Percentiles rank a stretch among this genome's conserved stretches.
phyloP scores from a whole-genome alignment of 2,888 invertebrate species.

The Volucella zonaria region DNA sequence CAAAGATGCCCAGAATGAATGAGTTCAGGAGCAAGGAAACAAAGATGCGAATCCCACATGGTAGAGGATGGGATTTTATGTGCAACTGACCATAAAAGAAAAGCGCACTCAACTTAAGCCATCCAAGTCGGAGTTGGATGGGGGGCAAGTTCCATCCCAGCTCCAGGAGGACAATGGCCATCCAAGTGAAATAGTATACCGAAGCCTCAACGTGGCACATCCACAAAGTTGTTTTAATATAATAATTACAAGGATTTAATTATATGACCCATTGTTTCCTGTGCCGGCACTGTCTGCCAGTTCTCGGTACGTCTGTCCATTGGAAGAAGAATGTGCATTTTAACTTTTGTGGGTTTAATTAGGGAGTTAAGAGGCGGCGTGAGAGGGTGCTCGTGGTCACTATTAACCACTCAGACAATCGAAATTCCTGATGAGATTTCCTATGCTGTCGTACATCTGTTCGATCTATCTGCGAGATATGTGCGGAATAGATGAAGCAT shows the following conservation, averaged over 20 bases:
- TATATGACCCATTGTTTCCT: conserved; percentile 73
- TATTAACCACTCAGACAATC: conserved; percentile 33
- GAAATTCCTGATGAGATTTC: conserved; percentile 42
- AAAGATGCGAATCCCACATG: conserved; percentile 34
- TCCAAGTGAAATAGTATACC: conserved; percentile 42
- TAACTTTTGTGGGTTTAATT: conserved; percentile 67
- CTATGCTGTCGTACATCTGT: conserved; percentile 39
- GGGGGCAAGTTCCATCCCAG: conserved; percentile 3
- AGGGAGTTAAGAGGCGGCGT: conserved; percentile 22
- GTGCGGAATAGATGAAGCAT: conserved; percentile 63
- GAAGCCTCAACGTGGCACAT: conserved; percentile 58
- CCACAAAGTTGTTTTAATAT: conserved; percentile 69
- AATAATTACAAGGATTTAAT: conserved; percentile 74
- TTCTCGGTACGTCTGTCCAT: conserved; percentile 1
- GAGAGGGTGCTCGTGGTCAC: conserved; percentile 21
- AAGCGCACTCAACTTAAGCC: conserved; percentile 33
- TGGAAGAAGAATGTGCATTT: conserved; percentile 48
- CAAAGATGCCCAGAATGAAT: too few relatives aligned
- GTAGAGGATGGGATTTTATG: conserved; percentile 60
- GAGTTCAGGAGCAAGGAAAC: conserved; percentile 1
- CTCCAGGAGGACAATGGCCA: conserved; percentile 53
- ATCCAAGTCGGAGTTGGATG: conserved; percentile 8
- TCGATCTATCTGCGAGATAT: conserved; percentile 60
- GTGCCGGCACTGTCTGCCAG: conserved; percentile 44
- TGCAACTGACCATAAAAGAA: conserved; percentile 56